These are phyloP conservation scores for Drosophila kikkawai DNA, from an alignment of 1,140 invertebrate genomes.

Conservation along the genomic window DNA sequence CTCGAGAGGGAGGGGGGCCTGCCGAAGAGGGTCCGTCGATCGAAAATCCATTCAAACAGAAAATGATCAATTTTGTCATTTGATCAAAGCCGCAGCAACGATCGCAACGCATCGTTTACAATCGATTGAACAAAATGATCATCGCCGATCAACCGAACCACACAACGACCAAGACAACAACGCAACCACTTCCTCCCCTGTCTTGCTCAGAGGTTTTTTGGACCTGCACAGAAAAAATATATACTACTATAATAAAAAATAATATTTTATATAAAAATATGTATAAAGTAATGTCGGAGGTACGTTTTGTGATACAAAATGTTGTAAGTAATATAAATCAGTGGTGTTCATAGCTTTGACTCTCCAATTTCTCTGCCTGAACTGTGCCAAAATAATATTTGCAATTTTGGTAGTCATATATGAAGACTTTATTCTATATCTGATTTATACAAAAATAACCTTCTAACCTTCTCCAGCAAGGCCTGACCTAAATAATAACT, in stretches of 20 bases:
- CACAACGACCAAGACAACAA: slow-evolving; percentile 44
- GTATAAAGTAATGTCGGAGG: not conserved
- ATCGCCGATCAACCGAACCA: slow-evolving; percentile 62
- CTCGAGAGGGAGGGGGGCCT: slow-evolving; percentile 20
- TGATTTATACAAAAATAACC: too few species aligned
- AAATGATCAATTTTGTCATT: slow-evolving; percentile 85
- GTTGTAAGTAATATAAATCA: too few species aligned
- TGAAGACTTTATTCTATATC: not conserved
- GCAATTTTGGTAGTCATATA: not conserved
- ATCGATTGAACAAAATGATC: slow-evolving; percentile 83
- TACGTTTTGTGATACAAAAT: not conserved
- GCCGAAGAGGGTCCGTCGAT: slow-evolving; percentile 28
- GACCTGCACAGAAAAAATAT: slow-evolving; percentile 16
- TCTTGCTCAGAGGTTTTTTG: not conserved
- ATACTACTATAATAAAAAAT: not conserved
- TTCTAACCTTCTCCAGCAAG: too few species aligned
- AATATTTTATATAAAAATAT: not conserved
- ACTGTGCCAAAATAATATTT: not conserved
- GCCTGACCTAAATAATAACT: too few species aligned
- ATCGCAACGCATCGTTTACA: slow-evolving; percentile 82
- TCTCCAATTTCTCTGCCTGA: too few species aligned
- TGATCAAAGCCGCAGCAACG: slow-evolving; percentile 83
- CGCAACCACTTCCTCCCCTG: slow-evolving; percentile 58
- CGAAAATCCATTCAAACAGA: slow-evolving; percentile 84
- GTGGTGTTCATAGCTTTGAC: too few species aligned